phyloP scores from a whole-genome alignment of 2,888 invertebrate genomes.

The Boloria euphrosyne region DNA sequence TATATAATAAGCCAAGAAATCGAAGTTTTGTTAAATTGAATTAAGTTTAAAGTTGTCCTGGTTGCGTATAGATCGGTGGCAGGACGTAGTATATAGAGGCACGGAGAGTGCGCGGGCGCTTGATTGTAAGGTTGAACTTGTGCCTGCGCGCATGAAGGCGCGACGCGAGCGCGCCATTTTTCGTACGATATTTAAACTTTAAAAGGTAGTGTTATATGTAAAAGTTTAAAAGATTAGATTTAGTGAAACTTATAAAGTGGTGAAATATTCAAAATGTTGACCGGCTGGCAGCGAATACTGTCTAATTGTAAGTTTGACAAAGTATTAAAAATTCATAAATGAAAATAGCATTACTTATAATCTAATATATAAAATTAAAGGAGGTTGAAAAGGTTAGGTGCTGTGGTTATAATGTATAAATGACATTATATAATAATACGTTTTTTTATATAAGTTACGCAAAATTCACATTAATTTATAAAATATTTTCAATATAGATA shows the following conservation, averaged over 20 bases:
- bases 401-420: too few relatives aligned
- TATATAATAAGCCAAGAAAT: background rate
- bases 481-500: too few relatives aligned
- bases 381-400: too few relatives aligned
- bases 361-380: too few relatives aligned
- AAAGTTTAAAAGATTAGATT: conserved; percentile 6
- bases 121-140: conserved; percentile 52
- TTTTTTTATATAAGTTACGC: too few relatives aligned
- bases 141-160: conserved; percentile 49
- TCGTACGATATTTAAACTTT: conserved; percentile 19
- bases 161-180: conserved; percentile 45
- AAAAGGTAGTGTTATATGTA: conserved; percentile 26
- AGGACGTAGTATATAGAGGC: conserved; percentile 65
- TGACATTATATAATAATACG: too few relatives aligned
- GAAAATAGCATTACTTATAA: too few relatives aligned
- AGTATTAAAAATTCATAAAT: conserved; percentile 34
- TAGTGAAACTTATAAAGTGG: conserved; percentile 15
- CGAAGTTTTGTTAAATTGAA: background rate
- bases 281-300: conserved; percentile 71
- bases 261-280: conserved; percentile 60
- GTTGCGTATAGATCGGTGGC: conserved; percentile 39
- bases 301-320: conserved; percentile 67
- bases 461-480: too few relatives aligned
- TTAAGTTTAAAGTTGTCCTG: conserved; percentile 29
- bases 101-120: conserved; percentile 61